Percentiles rank a stretch among this genome's conserved stretches.
These are phyloP conservation scores for Helicoverpa assulta DNA, from an alignment of 2,888 invertebrate genomes.

Conservation along the genomic window DNA sequence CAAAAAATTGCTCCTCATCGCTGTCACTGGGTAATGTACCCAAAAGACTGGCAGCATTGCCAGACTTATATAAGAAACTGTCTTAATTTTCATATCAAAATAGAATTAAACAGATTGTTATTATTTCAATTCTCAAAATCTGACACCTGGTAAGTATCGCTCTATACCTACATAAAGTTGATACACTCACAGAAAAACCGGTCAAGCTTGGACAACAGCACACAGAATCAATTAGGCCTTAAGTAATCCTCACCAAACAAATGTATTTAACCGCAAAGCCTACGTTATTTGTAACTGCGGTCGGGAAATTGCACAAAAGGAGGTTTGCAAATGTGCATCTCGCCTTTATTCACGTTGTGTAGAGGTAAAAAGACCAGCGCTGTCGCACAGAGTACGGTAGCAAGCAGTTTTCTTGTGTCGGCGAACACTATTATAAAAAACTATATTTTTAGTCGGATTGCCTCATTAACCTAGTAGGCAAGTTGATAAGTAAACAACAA, in stretches of 20 bases:
- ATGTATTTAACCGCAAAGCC: slow-evolving; percentile 11
- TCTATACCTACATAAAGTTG: too few relatives aligned
- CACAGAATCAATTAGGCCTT: neutral
- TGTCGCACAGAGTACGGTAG: slow-evolving; percentile 15
- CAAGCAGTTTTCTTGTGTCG: slow-evolving; percentile 4
- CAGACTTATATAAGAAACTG: too few relatives aligned
- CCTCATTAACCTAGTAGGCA: too few relatives aligned
- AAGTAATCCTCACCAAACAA: slow-evolving; percentile 8
- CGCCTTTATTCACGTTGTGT: slow-evolving; percentile 5
- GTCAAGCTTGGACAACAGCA: neutral
- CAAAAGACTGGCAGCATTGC: too few relatives aligned
- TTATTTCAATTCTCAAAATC: too few relatives aligned
- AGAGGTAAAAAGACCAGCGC: neutral
- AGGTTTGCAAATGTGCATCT: slow-evolving; percentile 25
- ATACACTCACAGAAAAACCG: too few relatives aligned
- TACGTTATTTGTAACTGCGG: slow-evolving; percentile 7
- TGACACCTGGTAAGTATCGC: too few relatives aligned
- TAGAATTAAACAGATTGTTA: too few relatives aligned
- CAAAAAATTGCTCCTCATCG: too few relatives aligned
- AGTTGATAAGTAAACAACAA: too few relatives aligned
- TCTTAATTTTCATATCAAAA: too few relatives aligned
- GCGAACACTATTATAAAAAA: neutral
- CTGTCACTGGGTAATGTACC: too few relatives aligned
- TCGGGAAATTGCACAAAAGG: slow-evolving; percentile 13
- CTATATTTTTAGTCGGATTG: neutral